Percentiles rank a stretch among this genome's conserved stretches.
These are phyloP conservation scores for Tortrix viridana DNA, from an alignment of 2,888 invertebrate species.

Conservation along the genomic window DNA sequence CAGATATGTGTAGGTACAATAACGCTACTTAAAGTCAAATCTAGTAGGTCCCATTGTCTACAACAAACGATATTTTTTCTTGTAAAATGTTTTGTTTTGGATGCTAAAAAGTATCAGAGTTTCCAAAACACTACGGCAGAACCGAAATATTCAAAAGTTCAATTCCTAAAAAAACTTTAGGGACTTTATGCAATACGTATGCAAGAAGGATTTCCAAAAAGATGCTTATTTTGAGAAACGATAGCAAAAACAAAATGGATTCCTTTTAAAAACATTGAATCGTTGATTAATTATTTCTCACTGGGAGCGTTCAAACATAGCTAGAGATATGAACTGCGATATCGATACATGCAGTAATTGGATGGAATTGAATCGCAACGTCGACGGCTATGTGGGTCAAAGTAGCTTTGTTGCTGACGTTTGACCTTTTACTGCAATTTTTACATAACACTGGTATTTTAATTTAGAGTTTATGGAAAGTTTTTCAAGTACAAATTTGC, in stretches of 20 bases:
- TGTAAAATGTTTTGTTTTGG: background rate
- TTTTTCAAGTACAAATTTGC: background rate
- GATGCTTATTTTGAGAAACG: too few relatives aligned
- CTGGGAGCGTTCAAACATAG: slow-evolving; percentile 23
- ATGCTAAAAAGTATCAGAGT: too few relatives aligned
- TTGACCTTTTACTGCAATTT: slow-evolving; percentile 52
- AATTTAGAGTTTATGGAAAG: too few relatives aligned
- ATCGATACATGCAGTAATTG: slow-evolving; percentile 66
- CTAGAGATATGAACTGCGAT: slow-evolving; percentile 26
- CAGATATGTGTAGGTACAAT: slow-evolving; percentile 11
- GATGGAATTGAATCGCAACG: slow-evolving; percentile 74
- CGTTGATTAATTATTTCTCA: slow-evolving; percentile 52
- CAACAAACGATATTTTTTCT: slow-evolving; percentile 42
- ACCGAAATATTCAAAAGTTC: too few relatives aligned
- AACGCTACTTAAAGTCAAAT: slow-evolving; percentile 8
- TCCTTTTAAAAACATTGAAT: slow-evolving; percentile 44
- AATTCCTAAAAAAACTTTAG: too few relatives aligned
- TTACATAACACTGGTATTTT: slow-evolving; percentile 14
- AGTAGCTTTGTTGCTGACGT: slow-evolving; percentile 55
- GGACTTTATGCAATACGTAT: too few relatives aligned
- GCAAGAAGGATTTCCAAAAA: too few relatives aligned
- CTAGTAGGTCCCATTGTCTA: background rate
- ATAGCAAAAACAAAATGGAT: slow-evolving; percentile 31
- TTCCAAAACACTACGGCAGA: too few relatives aligned
- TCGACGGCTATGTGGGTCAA: slow-evolving; percentile 73